A percentile compares a stretch with the other conserved stretches of the same genome.
These are phyloP conservation scores for Anguilla japonica DNA, from an alignment of 2,113 vertebrate species.

Conservation along the genomic window DNA sequence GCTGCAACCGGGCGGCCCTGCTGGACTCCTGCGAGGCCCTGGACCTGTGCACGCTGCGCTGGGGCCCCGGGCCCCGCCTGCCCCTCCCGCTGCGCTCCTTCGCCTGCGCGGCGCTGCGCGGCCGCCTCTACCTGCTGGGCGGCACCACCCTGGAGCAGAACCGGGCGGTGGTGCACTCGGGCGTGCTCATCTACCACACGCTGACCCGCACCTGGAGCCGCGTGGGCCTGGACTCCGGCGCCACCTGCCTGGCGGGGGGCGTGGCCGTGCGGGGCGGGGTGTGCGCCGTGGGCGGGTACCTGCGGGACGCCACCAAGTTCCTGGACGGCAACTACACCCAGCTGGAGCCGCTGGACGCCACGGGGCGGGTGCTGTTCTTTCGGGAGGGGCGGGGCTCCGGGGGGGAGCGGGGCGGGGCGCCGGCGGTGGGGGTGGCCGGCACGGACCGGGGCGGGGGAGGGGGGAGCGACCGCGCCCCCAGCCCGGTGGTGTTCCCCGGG, in stretches of 20 bases:
- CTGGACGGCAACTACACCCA: conserved; percentile 70
- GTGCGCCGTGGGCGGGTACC: conserved; percentile 76
- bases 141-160: conserved; percentile 76
- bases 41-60: conserved; percentile 57
- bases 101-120: conserved; percentile 67
- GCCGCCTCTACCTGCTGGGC: conserved; percentile 75
- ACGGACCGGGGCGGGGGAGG: conserved; percentile 51
- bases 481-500: conserved; percentile 73
- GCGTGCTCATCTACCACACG: conserved; percentile 78
- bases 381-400: conserved; percentile 68
- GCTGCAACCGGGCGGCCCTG: conserved; percentile 67
- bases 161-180: conserved; percentile 72
- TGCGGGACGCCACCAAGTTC: conserved; percentile 74
- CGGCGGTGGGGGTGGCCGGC: conserved; percentile 39
- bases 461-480: conserved; percentile 69
- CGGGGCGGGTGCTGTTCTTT: conserved; percentile 75
- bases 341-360: conserved; percentile 73
- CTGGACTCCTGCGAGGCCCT: conserved; percentile 69
- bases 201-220: conserved; percentile 72
- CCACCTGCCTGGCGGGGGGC: conserved; percentile 74
- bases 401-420: conserved; percentile 63
- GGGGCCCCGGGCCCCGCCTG: conserved; percentile 46
- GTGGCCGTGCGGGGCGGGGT: conserved; percentile 75
- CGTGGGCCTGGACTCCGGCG: conserved; percentile 70
- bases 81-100: conserved; percentile 64